A percentile compares a stretch with the other conserved stretches of the same genome.
These are phyloP conservation scores for Halocynthia roretzi DNA, from an alignment of 23 tunicate species.

Conservation along the genomic window DNA sequence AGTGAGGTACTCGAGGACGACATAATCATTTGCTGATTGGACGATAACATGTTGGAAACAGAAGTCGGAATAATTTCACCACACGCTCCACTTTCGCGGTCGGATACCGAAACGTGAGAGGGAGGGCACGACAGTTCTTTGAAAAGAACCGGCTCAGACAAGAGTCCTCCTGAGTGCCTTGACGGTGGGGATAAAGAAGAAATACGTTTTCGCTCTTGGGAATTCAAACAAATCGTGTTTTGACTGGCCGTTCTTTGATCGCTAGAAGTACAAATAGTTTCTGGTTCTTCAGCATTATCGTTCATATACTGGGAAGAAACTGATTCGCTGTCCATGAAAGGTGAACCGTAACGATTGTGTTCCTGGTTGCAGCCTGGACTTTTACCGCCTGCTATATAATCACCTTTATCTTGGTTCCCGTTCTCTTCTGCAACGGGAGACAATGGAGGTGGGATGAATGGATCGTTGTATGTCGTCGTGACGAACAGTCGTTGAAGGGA, in stretches of 20 bases:
- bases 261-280: background rate
- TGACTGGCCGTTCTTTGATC: background rate
- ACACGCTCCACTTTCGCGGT: background rate
- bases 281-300: background rate
- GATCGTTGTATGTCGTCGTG: conserved; percentile 16
- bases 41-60: conserved; percentile 19
- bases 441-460: conserved; percentile 18
- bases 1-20: conserved; percentile 10
- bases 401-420: background rate
- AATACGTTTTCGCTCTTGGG: background rate
- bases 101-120: background rate
- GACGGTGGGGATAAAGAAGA: conserved; percentile 2
- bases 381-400: background rate
- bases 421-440: conserved; percentile 13
- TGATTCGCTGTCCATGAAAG: background rate
- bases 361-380: conserved; percentile 8
- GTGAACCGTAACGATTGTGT: background rate
- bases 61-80: background rate
- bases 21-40: background rate
- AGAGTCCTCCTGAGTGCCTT: conserved; percentile 1
- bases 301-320: background rate
- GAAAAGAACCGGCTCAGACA: conserved; percentile 9
- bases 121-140: conserved; percentile 6
- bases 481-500: conserved; percentile 4
- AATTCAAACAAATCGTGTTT: background rate